Base-by-base conservation (phyloP, 2,888 invertebrate species). In the Xylota sylvarum region DNA sequence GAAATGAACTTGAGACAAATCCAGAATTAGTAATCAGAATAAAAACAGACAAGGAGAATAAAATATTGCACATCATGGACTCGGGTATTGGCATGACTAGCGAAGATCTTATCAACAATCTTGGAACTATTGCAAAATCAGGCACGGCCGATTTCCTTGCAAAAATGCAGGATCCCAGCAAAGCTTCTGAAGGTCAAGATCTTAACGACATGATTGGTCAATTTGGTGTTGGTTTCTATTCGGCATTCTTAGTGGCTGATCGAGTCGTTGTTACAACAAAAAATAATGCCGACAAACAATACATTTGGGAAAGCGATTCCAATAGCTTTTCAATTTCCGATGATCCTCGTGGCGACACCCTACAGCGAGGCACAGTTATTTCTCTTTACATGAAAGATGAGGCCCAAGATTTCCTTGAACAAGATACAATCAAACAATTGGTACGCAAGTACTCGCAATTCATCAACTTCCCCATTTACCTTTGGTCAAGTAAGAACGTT, bases 161-260 rank as follows among this genome's bases (percentile, higher is more conserved):
- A 73, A 98, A 98, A 93, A 96, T 98, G 95, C 97, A 97, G 91
- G 96, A 96, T 87, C 89, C 91, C 2, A 88, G 89, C 77, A 92
- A 92, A 64, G 73, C 90, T 0, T 91, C 92, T 0, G 92, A 94
- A 12, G 93, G 94, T 46, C 95, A 95, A 90, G 97, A 98, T 91
- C 95, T 97, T 93, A 98, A 96, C 92, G 99, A 99, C 93, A 97
- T 99, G 96, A 99, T 99, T 93, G 99, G 99, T 4, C 98, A 99
- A 93, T 99, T 99, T 93, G 99, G 99, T 91, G 99, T 99, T 88
- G 99, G 99, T 82, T 99, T 99, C 94, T 99, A 99, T 93, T 99
- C 99, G 0, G 96, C 98, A 2, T 99, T 99, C 94, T 94, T 98
- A 92, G 99, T 99, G 78, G 98, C 99, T 32, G 98, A 99, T 93